Evolutionary conservation across 1,140 invertebrate genomes (phyloP).

Genomic region (Drosophila busckii): DNA sequence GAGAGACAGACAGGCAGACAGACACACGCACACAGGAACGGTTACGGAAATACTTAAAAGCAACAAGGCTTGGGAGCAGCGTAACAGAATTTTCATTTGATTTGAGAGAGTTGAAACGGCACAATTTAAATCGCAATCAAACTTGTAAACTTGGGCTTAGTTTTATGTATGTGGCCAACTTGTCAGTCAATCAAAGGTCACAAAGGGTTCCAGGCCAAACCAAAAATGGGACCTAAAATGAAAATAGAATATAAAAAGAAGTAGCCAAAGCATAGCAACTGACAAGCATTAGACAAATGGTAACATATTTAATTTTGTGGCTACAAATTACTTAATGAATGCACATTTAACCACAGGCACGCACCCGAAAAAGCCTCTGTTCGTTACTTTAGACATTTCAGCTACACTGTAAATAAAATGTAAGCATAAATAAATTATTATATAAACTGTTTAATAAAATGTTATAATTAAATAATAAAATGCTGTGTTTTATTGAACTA

Average conservation of each 20-base stretch:
- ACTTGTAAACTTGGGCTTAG: slow-evolving; percentile 11
- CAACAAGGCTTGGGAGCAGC: background rate
- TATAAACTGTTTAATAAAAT: no score
- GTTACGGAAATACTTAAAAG: slow-evolving; percentile 57
- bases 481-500: no score
- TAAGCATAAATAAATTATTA: no score
- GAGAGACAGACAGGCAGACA: slow-evolving; percentile 20
- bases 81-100: slow-evolving; percentile 38
- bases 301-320: slow-evolving; percentile 74
- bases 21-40: slow-evolving; percentile 27
- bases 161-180: slow-evolving; percentile 61
- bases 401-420: no score
- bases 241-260: slow-evolving; percentile 9
- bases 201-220: slow-evolving; percentile 32
- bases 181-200: slow-evolving; percentile 75
- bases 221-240: background rate
- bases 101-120: slow-evolving; percentile 28
- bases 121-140: slow-evolving; percentile 64
- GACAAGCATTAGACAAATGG: slow-evolving; percentile 66
- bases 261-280: slow-evolving; percentile 28
- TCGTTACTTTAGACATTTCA: no score
- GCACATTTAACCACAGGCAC: slow-evolving; percentile 36
- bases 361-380: slow-evolving; percentile 4
- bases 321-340: slow-evolving; percentile 72
- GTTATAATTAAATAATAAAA: no score